Base-by-base conservation (phyloP, 2,888 invertebrate genomes). In the Drosophila leonis region DNA sequence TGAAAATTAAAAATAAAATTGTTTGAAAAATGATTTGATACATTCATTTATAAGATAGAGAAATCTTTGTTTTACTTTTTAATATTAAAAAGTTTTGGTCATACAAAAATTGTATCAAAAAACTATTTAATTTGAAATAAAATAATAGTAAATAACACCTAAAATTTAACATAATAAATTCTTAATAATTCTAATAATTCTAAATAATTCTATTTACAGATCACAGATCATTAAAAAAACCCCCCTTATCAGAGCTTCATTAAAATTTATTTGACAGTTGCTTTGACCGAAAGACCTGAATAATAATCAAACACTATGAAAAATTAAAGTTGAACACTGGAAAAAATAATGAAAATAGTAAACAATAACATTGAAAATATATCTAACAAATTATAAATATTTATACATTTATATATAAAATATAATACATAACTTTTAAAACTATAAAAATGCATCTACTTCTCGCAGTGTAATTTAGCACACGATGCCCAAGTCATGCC, bases 221-320 rank as follows among this genome's bases (percentile, higher is more conserved):
- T 46, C 48, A 35, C n/a, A 7, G n/a, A 56, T 56, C 70, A 24
- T 12, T 49, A 49, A 42, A 42, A 20, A 24, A 6, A 24, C 24
- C 1, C 18, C n/a, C 8, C 78, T 75, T 60, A 76, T 76, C 80
- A 64, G 20, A 55, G 20, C 10, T 29, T 0, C 33, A n/a, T 57
- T 6, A 10, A n/a, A 78, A 51, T 35, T 27, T 33, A 33, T 35
- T 42, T 55, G 65, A 65, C 59, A 35, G 44, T 80, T 76, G 75
- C 81, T 81, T 87, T 84, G 83, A 80, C 70, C 78, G 69, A 56
- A 78, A 72, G 15, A 60, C 55, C 59, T 39, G 48, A 61, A 42
- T 35, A 41, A 18, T 10, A 56, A 15, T 41, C n/a, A 35, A 35
- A 65, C 31, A 51, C 44, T 24, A 13, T 31, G 5, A 1, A 35